These are phyloP conservation scores for Acleris literana DNA, from an alignment of 2,888 invertebrate genomes.

Conservation along the genomic window DNA sequence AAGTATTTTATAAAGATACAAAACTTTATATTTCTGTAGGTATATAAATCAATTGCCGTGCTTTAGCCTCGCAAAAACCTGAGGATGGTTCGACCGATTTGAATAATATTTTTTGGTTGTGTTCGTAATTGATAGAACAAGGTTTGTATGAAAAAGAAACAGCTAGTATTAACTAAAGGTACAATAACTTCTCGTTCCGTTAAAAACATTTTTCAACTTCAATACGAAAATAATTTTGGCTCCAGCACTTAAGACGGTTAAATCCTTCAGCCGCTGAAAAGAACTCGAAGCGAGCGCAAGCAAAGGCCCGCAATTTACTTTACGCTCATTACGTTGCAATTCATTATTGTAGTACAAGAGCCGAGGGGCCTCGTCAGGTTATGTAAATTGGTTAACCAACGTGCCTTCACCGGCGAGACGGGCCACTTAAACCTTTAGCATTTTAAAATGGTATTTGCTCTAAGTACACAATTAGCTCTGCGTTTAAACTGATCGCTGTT, in stretches of 20 bases:
- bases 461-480: slow-evolving; percentile 37
- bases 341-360: slow-evolving; percentile 36
- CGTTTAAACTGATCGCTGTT: slow-evolving; percentile 36
- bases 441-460: slow-evolving; percentile 36
- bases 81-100: background rate
- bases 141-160: no score
- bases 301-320: slow-evolving; percentile 29
- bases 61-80: background rate
- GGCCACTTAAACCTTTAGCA: slow-evolving; percentile 35
- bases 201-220: background rate
- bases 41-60: no score
- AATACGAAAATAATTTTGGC: background rate
- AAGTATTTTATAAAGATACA: no score
- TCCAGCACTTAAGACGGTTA: background rate
- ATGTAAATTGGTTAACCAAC: slow-evolving; percentile 37
- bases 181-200: background rate
- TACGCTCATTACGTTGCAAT: slow-evolving; percentile 30
- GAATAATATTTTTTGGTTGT: background rate
- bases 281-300: slow-evolving; percentile 21
- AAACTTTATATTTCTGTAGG: no score
- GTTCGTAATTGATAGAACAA: background rate
- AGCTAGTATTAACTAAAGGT: no score
- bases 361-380: slow-evolving; percentile 28
- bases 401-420: slow-evolving; percentile 33
- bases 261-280: slow-evolving; percentile 28